Percentiles rank a stretch among this genome's conserved stretches.
Conservation (phyloP, 2,888 invertebrate species). For the Leptopterna dolabrata region DNA sequence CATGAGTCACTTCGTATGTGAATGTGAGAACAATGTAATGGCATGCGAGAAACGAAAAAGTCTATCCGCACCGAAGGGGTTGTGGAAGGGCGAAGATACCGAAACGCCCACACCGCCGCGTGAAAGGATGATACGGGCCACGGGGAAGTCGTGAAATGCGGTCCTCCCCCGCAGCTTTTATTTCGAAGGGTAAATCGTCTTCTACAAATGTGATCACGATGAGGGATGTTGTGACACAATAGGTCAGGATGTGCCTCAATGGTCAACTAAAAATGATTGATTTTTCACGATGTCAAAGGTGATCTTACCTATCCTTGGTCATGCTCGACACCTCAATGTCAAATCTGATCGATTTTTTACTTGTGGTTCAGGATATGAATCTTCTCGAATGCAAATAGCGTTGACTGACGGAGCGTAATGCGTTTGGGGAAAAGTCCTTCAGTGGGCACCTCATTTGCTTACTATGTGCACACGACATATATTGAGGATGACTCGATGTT, state of each 20-base stretch:
- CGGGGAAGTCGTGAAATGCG: slow-evolving; percentile 32
- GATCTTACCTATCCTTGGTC: not conserved
- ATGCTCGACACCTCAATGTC: not conserved
- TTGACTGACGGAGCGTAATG: too few species aligned
- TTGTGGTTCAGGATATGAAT: not conserved
- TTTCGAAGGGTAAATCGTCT: not conserved
- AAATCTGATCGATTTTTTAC: not conserved
- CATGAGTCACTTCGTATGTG: slow-evolving; percentile 2
- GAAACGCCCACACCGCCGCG: slow-evolving; percentile 10
- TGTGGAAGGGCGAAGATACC: not conserved
- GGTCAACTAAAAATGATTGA: not conserved
- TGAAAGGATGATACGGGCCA: not conserved
- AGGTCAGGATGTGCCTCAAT: not conserved
- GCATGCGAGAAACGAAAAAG: not conserved
- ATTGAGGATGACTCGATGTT: too few species aligned
- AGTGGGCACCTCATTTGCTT: too few species aligned
- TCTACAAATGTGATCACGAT: slow-evolving; percentile 28
- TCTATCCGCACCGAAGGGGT: not conserved
- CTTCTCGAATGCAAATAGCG: not conserved
- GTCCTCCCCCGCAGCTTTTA: not conserved
- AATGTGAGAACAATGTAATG: slow-evolving; percentile 37
- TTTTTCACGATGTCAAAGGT: not conserved
- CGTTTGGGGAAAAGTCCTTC: too few species aligned
- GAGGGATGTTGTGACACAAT: slow-evolving; percentile 16
- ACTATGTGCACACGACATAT: too few species aligned